phyloP scores from a whole-genome alignment of 2,888 invertebrate genomes.

The Ormyrus labotus region DNA sequence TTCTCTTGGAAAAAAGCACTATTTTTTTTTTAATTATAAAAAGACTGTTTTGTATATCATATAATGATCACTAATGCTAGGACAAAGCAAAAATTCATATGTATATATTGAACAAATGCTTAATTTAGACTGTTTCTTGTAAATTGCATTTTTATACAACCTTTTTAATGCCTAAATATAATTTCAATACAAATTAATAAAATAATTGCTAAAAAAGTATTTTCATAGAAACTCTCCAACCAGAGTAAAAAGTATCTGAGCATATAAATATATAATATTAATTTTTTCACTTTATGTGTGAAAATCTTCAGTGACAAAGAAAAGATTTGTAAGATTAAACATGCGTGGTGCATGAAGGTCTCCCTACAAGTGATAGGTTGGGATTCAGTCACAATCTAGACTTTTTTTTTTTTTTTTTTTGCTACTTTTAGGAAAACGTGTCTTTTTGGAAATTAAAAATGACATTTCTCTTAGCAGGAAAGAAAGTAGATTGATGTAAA shows the following conservation, averaged over 20 bases:
- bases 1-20: neutral
- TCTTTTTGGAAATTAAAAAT: conserved; percentile 66
- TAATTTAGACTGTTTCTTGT: neutral
- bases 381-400: conserved; percentile 35
- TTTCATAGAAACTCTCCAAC: conserved; percentile 32
- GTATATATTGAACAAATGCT: too few relatives aligned
- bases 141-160: neutral
- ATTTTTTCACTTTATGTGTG: conserved; percentile 1
- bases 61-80: neutral
- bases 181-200: neutral
- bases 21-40: conserved; percentile 9
- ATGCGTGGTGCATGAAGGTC: conserved; percentile 29
- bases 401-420: conserved; percentile 34
- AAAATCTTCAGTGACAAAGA: conserved; percentile 1
- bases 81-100: neutral
- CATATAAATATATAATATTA: conserved; percentile 21
- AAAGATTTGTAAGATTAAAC: conserved; percentile 25
- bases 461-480: conserved; percentile 58
- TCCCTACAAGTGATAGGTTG: conserved; percentile 12
- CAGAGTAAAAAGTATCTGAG: conserved; percentile 19
- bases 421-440: conserved; percentile 62
- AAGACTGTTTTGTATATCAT: neutral
- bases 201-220: neutral
- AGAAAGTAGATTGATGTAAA: conserved; percentile 29
- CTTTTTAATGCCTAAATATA: too few relatives aligned